Evolutionary conservation across 2,888 invertebrate genomes (phyloP).

Genomic region (Xestia xanthographa): DNA sequence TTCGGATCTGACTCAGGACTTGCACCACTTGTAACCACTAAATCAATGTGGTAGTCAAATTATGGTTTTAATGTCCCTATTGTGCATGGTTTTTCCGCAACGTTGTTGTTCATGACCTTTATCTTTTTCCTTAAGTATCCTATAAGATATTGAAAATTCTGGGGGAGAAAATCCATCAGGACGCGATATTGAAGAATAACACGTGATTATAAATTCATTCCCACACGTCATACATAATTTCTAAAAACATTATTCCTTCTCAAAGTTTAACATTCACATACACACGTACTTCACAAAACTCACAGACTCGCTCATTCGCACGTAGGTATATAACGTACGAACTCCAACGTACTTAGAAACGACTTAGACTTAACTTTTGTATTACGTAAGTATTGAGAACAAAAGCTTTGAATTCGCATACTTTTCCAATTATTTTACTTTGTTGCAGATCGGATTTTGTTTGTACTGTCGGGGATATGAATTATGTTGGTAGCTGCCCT

Average conservation of each 20-base stretch:
- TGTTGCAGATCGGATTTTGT: slow-evolving; percentile 44
- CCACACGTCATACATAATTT: slow-evolving; percentile 9
- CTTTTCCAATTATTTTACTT: slow-evolving; percentile 63
- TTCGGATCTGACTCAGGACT: neutral
- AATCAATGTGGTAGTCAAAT: neutral
- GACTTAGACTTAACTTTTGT: slow-evolving; percentile 59
- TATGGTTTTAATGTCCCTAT: too few species aligned
- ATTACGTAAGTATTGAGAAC: slow-evolving; percentile 59
- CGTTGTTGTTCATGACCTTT: neutral
- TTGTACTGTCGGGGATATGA: slow-evolving; percentile 1
- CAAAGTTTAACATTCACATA: slow-evolving; percentile 30
- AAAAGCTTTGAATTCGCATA: slow-evolving; percentile 57
- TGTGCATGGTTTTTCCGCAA: neutral
- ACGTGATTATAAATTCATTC: slow-evolving; percentile 7
- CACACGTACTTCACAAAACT: slow-evolving; percentile 24
- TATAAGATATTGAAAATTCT: neutral
- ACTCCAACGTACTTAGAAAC: slow-evolving; percentile 54
- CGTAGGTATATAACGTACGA: slow-evolving; percentile 9
- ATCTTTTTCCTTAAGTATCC: neutral
- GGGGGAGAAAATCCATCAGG: neutral
- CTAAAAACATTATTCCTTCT: slow-evolving; percentile 41
- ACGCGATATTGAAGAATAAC: neutral
- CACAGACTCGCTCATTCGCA: slow-evolving; percentile 10
- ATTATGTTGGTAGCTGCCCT: neutral
- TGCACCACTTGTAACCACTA: neutral